These are phyloP conservation scores for Orthonychiurus folsomi DNA, from an alignment of 2,888 invertebrate genomes.

Conservation along the genomic window DNA sequence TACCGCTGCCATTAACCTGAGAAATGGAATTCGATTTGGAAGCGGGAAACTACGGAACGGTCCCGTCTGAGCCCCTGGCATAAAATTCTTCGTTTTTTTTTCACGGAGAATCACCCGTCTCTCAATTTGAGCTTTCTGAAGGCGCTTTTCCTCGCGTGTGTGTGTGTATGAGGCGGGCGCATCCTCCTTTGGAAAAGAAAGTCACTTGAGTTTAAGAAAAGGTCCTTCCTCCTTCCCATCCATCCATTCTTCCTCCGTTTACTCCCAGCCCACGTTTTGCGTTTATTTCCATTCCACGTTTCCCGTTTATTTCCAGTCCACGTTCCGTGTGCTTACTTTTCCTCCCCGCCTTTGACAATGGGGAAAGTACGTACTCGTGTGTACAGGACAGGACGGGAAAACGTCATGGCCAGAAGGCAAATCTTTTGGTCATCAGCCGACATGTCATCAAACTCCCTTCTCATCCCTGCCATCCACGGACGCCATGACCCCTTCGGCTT, in stretches of 20 bases:
- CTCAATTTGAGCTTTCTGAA: background rate
- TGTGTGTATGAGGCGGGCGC: background rate
- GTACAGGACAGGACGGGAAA: background rate
- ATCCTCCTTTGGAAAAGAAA: background rate
- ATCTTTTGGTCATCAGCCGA: background rate
- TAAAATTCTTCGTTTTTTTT: background rate
- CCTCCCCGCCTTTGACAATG: background rate
- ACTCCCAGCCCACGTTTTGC: background rate
- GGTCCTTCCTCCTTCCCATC: no score
- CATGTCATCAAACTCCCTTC: background rate
- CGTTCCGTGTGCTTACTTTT: background rate
- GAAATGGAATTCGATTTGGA: background rate
- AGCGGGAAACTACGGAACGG: background rate
- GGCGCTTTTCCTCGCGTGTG: background rate
- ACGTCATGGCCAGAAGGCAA: conserved; percentile 1
- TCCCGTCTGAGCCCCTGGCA: background rate
- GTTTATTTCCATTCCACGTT: background rate
- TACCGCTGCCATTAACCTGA: conserved; percentile 1
- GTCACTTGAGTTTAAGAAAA: no score
- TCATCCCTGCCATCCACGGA: background rate
- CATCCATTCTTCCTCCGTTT: no score
- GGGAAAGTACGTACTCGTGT: background rate
- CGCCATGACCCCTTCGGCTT: no score
- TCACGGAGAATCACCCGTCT: background rate
- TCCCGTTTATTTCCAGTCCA: background rate